A percentile compares a stretch with the other conserved stretches of the same genome.
These are phyloP conservation scores for Pachypsylla venusta DNA, from an alignment of 1,140 invertebrate genomes.

Conservation along the genomic window DNA sequence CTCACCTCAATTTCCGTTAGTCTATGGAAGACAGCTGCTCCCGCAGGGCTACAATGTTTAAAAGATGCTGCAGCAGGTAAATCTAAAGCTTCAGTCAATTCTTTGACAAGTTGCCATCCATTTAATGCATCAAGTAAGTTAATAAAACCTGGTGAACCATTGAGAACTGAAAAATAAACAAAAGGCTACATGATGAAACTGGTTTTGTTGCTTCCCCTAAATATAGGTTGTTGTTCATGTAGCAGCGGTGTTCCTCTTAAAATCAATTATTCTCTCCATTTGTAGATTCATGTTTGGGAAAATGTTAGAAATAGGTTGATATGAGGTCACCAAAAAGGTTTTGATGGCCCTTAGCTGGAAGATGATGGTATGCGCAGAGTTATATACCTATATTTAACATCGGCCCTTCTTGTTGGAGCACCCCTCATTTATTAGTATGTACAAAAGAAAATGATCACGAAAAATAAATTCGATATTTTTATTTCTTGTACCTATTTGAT, in stretches of 20 bases:
- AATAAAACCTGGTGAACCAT: conserved; percentile 92
- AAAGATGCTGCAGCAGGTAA: conserved; percentile 92
- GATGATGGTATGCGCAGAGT: no score
- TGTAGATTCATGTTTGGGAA: no score
- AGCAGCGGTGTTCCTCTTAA: no score
- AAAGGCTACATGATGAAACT: no score
- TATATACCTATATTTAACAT: no score
- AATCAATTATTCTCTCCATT: no score
- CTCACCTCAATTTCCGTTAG: conserved; percentile 15
- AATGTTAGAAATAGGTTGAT: no score
- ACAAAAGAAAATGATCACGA: background rate
- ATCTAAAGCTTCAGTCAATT: conserved; percentile 60
- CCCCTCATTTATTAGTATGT: background rate
- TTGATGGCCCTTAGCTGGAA: no score
- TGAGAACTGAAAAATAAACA: conserved; percentile 52
- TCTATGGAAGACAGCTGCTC: conserved; percentile 78
- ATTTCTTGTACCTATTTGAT: background rate
- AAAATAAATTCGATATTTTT: background rate
- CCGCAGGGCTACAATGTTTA: conserved; percentile 94
- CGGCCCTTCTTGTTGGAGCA: no score
- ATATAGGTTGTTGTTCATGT: no score
- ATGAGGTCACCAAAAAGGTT: no score
- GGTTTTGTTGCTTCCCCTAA: no score
- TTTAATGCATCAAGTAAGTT: conserved; percentile 96
- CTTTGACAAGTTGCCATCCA: conserved; percentile 88